Conservation (phyloP, 1,140 invertebrate species). For the Temnothorax nylanderi region DNA sequence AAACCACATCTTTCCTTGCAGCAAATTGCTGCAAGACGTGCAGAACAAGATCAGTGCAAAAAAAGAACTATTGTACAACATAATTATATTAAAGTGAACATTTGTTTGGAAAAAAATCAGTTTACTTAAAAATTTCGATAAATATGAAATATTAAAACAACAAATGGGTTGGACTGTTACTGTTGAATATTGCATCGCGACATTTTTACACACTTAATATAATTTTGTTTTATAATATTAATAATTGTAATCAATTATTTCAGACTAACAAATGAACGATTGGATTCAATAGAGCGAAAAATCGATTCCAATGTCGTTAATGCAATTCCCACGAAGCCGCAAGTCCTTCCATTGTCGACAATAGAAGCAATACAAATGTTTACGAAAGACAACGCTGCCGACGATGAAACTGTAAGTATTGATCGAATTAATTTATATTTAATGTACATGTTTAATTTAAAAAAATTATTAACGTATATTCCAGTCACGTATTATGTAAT, state of each 20-base stretch:
- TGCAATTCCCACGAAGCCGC: background rate
- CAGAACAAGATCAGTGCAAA: constrained; percentile 3
- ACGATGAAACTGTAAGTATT: background rate
- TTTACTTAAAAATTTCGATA: no score
- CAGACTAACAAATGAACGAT: background rate
- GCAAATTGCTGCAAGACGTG: constrained; percentile 15
- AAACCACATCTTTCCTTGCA: background rate
- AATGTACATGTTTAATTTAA: background rate
- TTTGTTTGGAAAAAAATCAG: no score
- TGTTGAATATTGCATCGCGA: background rate
- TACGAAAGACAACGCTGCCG: background rate
- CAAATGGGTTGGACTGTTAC: background rate
- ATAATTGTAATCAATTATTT: background rate
- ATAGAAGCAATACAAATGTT: background rate
- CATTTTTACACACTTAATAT: no score
- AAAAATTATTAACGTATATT: background rate
- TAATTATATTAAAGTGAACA: background rate
- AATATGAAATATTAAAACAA: no score
- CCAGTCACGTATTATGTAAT: background rate
- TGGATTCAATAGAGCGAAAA: background rate
- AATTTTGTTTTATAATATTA: background rate
- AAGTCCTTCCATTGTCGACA: background rate
- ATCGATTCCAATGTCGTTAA: background rate
- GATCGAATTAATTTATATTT: background rate
- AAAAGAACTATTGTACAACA: background rate